Evolutionary conservation across 2,797 vertebrate genomes (phyloP).

Genomic region (Acipenser oxyrinchus): DNA sequence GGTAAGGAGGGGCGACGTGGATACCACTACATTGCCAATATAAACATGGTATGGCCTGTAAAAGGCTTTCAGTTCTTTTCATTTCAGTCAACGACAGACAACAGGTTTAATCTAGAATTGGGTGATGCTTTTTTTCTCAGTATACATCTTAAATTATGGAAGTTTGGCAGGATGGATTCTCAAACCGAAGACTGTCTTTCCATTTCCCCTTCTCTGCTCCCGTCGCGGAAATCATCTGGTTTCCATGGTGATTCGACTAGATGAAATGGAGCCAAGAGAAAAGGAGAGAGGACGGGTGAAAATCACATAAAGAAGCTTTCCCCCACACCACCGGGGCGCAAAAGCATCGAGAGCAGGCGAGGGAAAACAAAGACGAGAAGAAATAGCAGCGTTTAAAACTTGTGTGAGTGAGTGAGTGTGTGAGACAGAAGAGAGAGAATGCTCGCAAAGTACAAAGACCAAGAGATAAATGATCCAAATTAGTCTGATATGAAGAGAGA

Average conservation of each 20-base stretch:
- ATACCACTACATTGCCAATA: constrained; percentile 20
- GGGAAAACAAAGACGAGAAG: constrained; percentile 12
- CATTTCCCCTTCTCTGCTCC: constrained; percentile 14
- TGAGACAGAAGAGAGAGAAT: constrained; percentile 1
- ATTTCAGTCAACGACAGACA: neutral
- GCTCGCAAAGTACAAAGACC: constrained; percentile 1
- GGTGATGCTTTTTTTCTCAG: too few species aligned
- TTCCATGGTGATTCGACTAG: constrained; percentile 30
- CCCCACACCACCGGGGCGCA: constrained; percentile 13
- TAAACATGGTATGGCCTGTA: constrained; percentile 21
- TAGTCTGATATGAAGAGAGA: constrained; percentile 9
- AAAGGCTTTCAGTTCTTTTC: constrained; percentile 4
- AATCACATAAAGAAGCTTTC: constrained; percentile 11
- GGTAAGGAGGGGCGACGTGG: constrained; percentile 23
- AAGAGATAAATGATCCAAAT: constrained; percentile 9
- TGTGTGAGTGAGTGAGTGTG: neutral
- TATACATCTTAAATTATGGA: neutral
- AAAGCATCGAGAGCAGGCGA: constrained; percentile 11
- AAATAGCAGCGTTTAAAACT: neutral
- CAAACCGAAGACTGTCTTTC: neutral
- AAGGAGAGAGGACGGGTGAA: constrained; percentile 2
- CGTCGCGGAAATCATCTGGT: constrained; percentile 25
- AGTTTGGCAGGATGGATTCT: constrained; percentile 5
- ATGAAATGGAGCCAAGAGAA: constrained; percentile 17
- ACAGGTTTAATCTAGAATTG: too few species aligned